These are phyloP conservation scores for Apaloderma vittatum DNA, from an alignment of 2,113 vertebrate species.

Conservation along the genomic window DNA sequence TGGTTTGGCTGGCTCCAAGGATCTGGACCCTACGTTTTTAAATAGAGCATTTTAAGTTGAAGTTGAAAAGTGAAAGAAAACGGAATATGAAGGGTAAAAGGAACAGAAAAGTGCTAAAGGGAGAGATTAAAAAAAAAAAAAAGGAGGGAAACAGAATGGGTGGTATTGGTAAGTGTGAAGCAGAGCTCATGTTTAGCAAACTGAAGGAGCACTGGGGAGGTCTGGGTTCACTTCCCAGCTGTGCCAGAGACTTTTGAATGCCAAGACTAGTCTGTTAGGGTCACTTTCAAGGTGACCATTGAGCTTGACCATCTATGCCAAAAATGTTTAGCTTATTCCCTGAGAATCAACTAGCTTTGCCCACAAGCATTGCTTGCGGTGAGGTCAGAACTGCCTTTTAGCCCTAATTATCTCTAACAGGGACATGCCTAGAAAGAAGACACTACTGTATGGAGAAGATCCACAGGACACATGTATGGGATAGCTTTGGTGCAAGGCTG, in stretches of 20 bases:
- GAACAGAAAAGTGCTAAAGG: constrained; percentile 18
- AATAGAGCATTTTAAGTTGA: constrained; percentile 31
- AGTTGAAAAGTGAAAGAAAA: constrained; percentile 54
- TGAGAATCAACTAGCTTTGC: not conserved
- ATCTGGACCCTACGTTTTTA: constrained; percentile 55
- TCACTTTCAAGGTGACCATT: not conserved
- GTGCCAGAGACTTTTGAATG: not conserved
- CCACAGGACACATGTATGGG: not conserved
- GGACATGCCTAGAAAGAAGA: not conserved
- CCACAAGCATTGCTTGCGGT: not conserved
- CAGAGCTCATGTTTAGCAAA: not conserved
- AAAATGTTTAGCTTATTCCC: not conserved
- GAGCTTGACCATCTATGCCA: not conserved
- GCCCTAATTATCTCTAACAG: not conserved
- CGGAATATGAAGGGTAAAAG: constrained; percentile 9
- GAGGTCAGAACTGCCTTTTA: not conserved
- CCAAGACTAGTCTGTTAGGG: not conserved
- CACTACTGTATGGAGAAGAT: not conserved
- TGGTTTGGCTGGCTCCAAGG: constrained; percentile 62
- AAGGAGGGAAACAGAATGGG: not conserved
- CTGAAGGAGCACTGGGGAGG: not conserved
- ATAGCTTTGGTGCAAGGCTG: not conserved
- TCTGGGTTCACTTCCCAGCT: not conserved
- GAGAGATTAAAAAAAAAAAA: not conserved
- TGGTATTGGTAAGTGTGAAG: constrained; percentile 34